A percentile compares a stretch with the other conserved stretches of the same genome.
Evolutionary conservation across 2,113 vertebrate genomes (phyloP).

Genomic region (Bothrops jararaca): DNA sequence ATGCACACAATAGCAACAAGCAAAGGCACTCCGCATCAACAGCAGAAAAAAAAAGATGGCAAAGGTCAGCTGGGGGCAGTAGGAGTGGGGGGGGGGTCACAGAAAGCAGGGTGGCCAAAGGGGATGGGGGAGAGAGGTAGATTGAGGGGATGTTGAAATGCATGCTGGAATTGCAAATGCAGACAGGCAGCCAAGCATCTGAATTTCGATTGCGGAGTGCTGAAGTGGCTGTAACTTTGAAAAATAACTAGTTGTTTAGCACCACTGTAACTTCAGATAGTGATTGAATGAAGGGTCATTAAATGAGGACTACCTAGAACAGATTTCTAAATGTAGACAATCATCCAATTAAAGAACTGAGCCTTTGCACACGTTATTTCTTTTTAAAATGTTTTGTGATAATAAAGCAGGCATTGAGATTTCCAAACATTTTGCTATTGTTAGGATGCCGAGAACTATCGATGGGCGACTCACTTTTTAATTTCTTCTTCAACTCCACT

Average conservation of each 20-base stretch:
- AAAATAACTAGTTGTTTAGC: background rate
- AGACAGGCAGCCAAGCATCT: background rate
- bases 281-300: background rate
- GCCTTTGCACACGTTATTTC: background rate
- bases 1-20: background rate
- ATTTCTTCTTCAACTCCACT: constrained; percentile 95
- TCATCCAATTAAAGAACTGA: background rate
- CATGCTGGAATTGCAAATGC: background rate
- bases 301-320: background rate
- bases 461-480: constrained; percentile 81
- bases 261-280: background rate
- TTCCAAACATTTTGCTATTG: background rate
- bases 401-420: background rate
- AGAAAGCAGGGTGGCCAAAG: background rate
- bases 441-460: background rate
- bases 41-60: background rate
- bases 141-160: background rate
- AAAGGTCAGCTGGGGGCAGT: background rate
- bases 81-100: background rate
- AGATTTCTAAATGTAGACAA: background rate
- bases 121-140: background rate
- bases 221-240: background rate
- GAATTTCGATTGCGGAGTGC: background rate
- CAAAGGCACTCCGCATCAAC: background rate
- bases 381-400: background rate